phyloP scores from a whole-genome alignment of 2,797 vertebrate genomes.

The Pangasius djambal region DNA sequence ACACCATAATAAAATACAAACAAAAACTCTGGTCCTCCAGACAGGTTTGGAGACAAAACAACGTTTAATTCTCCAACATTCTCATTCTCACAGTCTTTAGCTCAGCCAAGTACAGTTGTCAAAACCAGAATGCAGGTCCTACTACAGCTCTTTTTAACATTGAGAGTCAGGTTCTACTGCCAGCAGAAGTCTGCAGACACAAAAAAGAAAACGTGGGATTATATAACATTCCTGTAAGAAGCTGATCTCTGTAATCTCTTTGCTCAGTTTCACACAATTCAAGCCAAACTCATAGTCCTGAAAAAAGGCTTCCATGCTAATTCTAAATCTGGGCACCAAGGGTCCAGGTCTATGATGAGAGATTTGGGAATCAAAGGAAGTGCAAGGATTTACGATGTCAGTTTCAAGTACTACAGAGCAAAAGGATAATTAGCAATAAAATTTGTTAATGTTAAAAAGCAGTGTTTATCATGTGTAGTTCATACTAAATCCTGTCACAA shows the following conservation, averaged over 20 bases:
- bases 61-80: neutral
- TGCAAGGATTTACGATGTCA: slow-evolving; percentile 38
- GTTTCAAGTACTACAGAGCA: neutral
- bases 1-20: neutral
- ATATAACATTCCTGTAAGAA: neutral
- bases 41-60: neutral
- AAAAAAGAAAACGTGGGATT: neutral
- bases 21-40: neutral
- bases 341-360: slow-evolving; percentile 36
- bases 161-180: neutral
- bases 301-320: slow-evolving; percentile 43
- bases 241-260: slow-evolving; percentile 78
- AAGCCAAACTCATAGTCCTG: slow-evolving; percentile 61
- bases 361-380: slow-evolving; percentile 46
- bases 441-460: neutral
- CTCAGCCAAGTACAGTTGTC: neutral
- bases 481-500: neutral
- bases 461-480: neutral
- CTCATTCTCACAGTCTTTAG: neutral
- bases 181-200: neutral
- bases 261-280: slow-evolving; percentile 89
- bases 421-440: neutral
- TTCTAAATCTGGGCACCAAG: slow-evolving; percentile 38
- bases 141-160: neutral
- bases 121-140: neutral